Evolutionary conservation across 2,888 invertebrate species (phyloP), one percentile per base, ranked within the genome.

Genomic region (Aphodius sticticus): DNA sequence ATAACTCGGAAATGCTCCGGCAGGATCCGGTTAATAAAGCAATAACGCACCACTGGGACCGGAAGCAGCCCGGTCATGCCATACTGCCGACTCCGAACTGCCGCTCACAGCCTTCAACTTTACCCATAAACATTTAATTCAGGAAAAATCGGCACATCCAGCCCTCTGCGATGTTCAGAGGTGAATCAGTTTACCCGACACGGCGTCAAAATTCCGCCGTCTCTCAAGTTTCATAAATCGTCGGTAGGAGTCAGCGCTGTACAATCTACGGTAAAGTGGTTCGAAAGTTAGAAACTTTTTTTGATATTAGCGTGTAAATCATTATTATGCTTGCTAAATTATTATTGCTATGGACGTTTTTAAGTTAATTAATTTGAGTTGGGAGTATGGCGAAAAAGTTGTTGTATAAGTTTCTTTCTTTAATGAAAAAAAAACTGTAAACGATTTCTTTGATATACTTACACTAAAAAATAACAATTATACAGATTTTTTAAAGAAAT

Each of bases 101-200:
- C 16, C 15, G 77, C 70, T 37, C 37, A 7, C 70, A 16, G 35
- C n/a, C 36, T 69, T 70, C 77, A 70, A 77, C 77, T 77, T 77
- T 15, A 70, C 16, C 77, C 77, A 71, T 77, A 70, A 77, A 77
- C 37, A 76, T 76, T 76, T 76, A 76, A 76, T 76, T 76, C 76
- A 69, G 69, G 69, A 26, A 76, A 76, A 69, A 76, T 69, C 76
- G 16, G 37, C 76, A 15, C 38, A 37, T 76, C n/a, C 35, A 26
- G 53, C 53, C 37, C 37, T 16, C 16, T 16, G 35, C 53, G 12
- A 53, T 53, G 53, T 53, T 53, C 53, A 53, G 53, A 53, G 4
- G 53, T 53, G 53, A 53, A 53, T 12, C 53, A 12, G 7, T 53
- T 53, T 53, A 7, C 12, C 53, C 53, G 9, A 9, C 53, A 53